These are phyloP conservation scores for Pristionchus japonicus DNA, from an alignment of 2,888 invertebrate species.

Conservation along the genomic window DNA sequence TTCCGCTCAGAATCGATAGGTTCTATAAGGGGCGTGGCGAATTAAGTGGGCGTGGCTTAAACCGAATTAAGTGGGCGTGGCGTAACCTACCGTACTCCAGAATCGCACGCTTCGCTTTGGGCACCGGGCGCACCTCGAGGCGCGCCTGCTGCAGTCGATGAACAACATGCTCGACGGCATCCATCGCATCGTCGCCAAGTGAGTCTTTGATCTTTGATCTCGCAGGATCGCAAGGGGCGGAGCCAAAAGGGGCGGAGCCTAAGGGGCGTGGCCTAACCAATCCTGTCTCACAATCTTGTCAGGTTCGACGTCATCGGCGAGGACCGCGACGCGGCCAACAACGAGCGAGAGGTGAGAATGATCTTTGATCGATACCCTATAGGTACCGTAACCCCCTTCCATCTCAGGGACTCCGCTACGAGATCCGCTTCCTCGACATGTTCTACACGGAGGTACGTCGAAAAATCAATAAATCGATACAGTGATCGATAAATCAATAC, in stretches of 20 bases:
- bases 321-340: constrained; percentile 1
- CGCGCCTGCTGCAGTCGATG: constrained; percentile 61
- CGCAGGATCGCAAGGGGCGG: constrained; percentile 53
- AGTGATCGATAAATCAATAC: no score
- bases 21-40: no score
- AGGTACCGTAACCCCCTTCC: not conserved
- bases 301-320: constrained; percentile 43
- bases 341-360: constrained; percentile 36
- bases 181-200: constrained; percentile 63
- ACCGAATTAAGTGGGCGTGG: not conserved
- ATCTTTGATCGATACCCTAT: not conserved
- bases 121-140: constrained; percentile 66
- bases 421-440: constrained; percentile 69
- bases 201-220: no score
- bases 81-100: constrained; percentile 48
- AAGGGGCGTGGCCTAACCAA: not conserved
- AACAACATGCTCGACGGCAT: constrained; percentile 65
- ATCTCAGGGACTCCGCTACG: constrained; percentile 66
- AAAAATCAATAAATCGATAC: not conserved
- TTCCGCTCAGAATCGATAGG: no score
- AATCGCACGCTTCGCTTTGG: constrained; percentile 60
- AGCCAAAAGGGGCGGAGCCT: constrained; percentile 50
- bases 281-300: no score
- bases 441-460: constrained; percentile 55
- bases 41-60: no score